Evolutionary conservation across 2,113 vertebrate genomes (phyloP), one percentile per base, ranked within the genome.

Genomic region (Sinocyclocheilus grahami): DNA sequence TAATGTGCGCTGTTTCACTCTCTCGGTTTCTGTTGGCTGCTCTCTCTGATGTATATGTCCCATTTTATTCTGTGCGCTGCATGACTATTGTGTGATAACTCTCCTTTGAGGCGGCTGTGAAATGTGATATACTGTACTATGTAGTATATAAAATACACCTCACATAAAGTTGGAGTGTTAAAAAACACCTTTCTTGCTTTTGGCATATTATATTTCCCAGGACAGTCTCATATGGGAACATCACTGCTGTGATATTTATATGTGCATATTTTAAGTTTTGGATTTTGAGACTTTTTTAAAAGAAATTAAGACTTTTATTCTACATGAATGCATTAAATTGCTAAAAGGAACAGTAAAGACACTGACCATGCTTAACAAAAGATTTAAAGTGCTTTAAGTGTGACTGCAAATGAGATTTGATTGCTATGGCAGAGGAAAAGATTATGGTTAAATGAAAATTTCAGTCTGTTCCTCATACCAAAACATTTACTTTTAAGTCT

Each of bases 1-100:
- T 78, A 85, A 85, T 79, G 62, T 39, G 14, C 7, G 24, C 22
- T 90, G 88, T 89, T 89, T 88, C 91, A 79, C 4, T 84, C 75
- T 90, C 82, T 88, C 77, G 62, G 78, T 79, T 74, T 77, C 77
- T 86, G 80, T 76, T 42, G 58, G 75, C 55, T 65, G 9, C 33
- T 77, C 39, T 48, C 58, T 67, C 39, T 83, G 39, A 74, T 78
- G 13, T 65, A 82, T 55, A 77, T 77, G 62, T 62, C 37, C 53
- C 55, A 58, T 55, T 82, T 82, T 77, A 65, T 60, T 78, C 42
- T 82, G 60, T 22, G 8, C 24, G 9, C 62, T 4, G 63, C 78
- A 78, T 85, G 13, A 79, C n/a, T 24, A 14, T 16, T 85, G 58
- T 82, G 37, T 24, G 39, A 76, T 78, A 65, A 30, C 63, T 42